Evolutionary conservation across 2,888 invertebrate genomes (phyloP), one percentile per base, ranked within the genome.

Genomic region (Punctoribates punctum): DNA sequence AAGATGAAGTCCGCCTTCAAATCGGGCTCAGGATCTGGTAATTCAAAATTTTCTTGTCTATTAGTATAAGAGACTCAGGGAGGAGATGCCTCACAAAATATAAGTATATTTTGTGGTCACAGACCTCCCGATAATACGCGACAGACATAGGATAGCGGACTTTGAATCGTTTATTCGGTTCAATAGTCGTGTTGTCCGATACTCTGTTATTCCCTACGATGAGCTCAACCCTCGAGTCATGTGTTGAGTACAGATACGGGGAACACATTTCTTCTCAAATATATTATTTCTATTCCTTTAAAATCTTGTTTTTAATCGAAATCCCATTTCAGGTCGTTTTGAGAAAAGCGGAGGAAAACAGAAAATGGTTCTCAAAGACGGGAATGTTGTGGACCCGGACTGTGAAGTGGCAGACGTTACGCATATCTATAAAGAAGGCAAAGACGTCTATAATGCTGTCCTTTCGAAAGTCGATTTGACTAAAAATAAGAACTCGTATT

Each of bases 351-450:
- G 0, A 13, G 42, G 42, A 1, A 46, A 48, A 25, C 72, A 72
- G 20, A 92, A 89, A 79, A 82, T 93, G 77, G 89, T 88, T 77
- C 84, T 94, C 23, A 93, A 94, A 83, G 90, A 89, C 75, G 97
- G 96, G 0, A 89, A 90, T 0, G 93, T 93, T 0, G 96, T 99
- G 0, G 98, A 99, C 85, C 95, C 96, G 0, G 94, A 93, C 51
- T 94, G 93, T 25, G 76, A 73, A 77, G 83, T 95, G 13, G 90
- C 89, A 77, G 88, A 92, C 81, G 83, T 84, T 3, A 91, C 93
- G 0, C 95, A 96, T 0, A 80, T 80, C 60, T 80, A 77, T 72
- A 82, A 83, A 48, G 81, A 81, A 13, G 82, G 82, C 8, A 86
- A 87, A 46, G 87, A 87, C 34, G 88, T 90, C 80, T 95, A 89